Evolutionary conservation across 1,140 invertebrate species (phyloP), one percentile per base, ranked within the genome.

Genomic region (Psix sp.): DNA sequence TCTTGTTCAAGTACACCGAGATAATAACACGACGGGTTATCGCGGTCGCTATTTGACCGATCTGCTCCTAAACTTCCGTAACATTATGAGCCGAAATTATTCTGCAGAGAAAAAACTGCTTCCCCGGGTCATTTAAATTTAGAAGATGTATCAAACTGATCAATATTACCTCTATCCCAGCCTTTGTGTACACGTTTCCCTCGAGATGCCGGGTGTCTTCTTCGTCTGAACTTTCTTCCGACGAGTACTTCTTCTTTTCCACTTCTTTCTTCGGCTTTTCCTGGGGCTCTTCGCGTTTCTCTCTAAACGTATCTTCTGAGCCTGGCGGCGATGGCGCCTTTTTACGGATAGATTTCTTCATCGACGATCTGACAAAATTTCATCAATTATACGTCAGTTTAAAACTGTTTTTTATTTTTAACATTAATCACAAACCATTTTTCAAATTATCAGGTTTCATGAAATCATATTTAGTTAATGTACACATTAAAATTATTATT

Each of bases 131-230:
- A 21, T 39, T 54, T 65, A 56, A 66, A 56, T 66, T 49, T 56
- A 46, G 48, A 49, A 63, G 39, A 48, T 29, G 46, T 36, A 43
- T 40, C 17, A 2, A 5, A 17, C 16, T 39, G 39, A 72, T 72
- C 52, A 21, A 65, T 82, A 71, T 11, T 49, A 95, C 94, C 90
- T 95, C 94, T 52, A 91, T 85, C 59, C 94, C 94, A 70, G 90
- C 89, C 17, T 93, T 92, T 1, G 93, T 92, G 66, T 91, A 90
- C 20, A 93, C 93, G 67, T 93, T 91, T 48, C 94, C 94, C 79
- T 94, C 93, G 75, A 94, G 79, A 35, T 94, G 90, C 15, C 92
- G 88, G 18, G 90, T 91, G 74, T 95, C 93, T 66, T 91, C 90
- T 52, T 93, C 91, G 7, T 93, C 92, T 6, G 86, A 86, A 56